Evolutionary conservation across 2,797 vertebrate species (phyloP).

Genomic region (Miichthys miiuy): DNA sequence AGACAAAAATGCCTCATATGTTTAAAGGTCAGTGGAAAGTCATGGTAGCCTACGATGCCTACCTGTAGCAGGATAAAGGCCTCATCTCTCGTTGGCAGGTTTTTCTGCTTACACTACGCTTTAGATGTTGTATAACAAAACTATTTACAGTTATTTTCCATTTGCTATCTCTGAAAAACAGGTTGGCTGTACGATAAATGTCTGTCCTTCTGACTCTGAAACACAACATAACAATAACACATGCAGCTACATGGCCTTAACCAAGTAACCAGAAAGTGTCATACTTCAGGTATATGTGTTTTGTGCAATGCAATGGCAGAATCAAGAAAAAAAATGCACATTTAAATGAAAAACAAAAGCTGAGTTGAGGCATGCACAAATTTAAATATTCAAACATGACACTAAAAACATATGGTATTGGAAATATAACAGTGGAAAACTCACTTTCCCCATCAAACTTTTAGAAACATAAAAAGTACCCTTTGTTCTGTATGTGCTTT

Average conservation of each 20-base stretch:
- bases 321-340: not conserved
- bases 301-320: too few relatives aligned
- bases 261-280: not conserved
- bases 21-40: slow-evolving; percentile 50
- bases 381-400: not conserved
- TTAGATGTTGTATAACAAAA: not conserved
- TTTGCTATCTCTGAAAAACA: not conserved
- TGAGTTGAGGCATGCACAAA: not conserved
- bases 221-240: slow-evolving; percentile 31
- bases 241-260: not conserved
- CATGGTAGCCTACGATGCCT: not conserved
- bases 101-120: not conserved
- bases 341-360: not conserved
- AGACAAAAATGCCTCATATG: not conserved
- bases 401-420: not conserved
- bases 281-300: not conserved
- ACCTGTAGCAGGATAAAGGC: slow-evolving; percentile 1
- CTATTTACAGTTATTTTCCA: not conserved
- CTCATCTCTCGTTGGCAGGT: not conserved
- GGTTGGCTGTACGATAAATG: not conserved
- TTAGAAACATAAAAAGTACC: not conserved
- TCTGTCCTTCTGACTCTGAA: not conserved
- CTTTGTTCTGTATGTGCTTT: not conserved
- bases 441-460: not conserved
- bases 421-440: not conserved